phyloP scores from a whole-genome alignment of 2,797 vertebrate genomes.

The Pseudochirops corinnae region DNA sequence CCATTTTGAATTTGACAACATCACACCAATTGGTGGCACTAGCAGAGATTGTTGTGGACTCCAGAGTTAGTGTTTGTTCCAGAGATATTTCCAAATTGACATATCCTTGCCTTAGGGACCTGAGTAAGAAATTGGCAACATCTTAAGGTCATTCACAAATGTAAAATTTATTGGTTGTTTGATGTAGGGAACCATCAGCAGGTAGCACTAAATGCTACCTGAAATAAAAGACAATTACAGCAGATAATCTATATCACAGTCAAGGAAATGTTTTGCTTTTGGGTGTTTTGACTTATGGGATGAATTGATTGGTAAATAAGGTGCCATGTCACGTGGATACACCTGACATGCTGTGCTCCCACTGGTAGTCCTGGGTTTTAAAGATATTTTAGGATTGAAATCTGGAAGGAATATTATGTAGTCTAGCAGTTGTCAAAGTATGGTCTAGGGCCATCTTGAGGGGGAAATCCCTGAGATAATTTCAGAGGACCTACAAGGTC shows the following conservation, averaged over 20 bases:
- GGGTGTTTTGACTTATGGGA: neutral
- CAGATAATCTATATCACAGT: neutral
- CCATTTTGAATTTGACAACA: neutral
- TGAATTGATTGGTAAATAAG: neutral
- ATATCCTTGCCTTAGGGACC: neutral
- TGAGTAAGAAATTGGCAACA: neutral
- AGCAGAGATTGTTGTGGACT: neutral
- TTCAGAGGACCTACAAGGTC: neutral
- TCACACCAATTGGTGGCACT: neutral
- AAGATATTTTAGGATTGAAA: neutral
- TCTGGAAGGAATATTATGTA: neutral
- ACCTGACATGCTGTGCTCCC: neutral
- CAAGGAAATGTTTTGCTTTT: neutral
- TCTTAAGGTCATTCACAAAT: neutral
- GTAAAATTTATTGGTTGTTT: neutral
- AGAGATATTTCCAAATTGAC: neutral
- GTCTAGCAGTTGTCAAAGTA: neutral
- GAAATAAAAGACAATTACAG: neutral
- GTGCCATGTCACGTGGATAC: neutral
- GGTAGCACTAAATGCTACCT: neutral
- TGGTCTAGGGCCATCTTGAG: neutral
- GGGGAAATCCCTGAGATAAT: neutral
- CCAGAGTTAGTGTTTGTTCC: neutral
- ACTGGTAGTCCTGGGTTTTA: neutral
- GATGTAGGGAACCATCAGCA: neutral